These are phyloP conservation scores for Cheiracanthium punctorium DNA, from an alignment of 2,888 invertebrate species.

Conservation along the genomic window DNA sequence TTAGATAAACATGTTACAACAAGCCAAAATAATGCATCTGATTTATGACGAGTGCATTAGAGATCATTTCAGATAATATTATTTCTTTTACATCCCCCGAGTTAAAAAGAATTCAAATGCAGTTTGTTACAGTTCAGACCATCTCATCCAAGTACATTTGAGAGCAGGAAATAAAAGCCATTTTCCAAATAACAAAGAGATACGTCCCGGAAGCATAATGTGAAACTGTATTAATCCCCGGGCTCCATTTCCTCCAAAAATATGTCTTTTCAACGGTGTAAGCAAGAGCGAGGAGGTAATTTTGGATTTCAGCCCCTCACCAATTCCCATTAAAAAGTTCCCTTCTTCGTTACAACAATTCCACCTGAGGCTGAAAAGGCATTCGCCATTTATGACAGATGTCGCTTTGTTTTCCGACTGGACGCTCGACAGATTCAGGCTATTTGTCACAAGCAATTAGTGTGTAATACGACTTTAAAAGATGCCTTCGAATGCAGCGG, in stretches of 20 bases:
- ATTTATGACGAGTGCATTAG: not conserved
- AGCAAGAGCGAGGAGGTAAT: not conserved
- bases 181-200: not conserved
- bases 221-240: not conserved
- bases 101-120: not conserved
- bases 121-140: not conserved
- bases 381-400: constrained; percentile 13
- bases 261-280: not conserved
- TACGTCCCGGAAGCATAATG: not conserved
- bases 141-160: not conserved
- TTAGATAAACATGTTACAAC: not conserved
- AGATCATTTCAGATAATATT: not conserved
- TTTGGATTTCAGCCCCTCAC: not conserved
- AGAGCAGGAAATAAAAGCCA: not conserved
- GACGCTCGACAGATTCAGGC: constrained; percentile 8
- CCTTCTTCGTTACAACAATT: not conserved
- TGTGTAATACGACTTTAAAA: not conserved
- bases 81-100: not conserved
- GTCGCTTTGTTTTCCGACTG: constrained; percentile 10
- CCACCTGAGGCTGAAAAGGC: not conserved
- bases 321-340: constrained; percentile 3
- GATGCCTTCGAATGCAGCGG: not conserved
- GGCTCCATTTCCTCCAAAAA: not conserved
- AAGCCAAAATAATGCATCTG: not conserved
- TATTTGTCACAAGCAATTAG: constrained; percentile 10